phyloP scores from a whole-genome alignment of 2,888 invertebrate genomes.

The Fissipunctia ypsillon region DNA sequence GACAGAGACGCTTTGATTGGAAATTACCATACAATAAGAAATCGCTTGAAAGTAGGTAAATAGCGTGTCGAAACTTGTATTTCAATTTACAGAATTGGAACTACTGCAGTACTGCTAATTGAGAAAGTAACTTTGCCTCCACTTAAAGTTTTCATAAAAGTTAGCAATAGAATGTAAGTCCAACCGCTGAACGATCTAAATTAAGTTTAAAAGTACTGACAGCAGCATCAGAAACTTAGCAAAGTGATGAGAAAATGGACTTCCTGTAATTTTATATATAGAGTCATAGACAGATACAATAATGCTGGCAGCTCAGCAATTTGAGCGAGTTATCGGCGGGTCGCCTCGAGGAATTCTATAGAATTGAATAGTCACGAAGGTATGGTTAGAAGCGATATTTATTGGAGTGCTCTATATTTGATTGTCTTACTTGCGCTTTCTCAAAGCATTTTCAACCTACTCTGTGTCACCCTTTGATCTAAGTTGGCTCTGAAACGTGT shows the following conservation, averaged over 20 bases:
- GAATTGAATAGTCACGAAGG: constrained; percentile 76
- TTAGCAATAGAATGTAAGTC: constrained; percentile 63
- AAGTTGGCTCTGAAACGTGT: not conserved
- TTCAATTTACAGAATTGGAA: constrained; percentile 33
- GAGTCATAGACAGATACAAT: constrained; percentile 71
- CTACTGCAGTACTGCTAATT: constrained; percentile 53
- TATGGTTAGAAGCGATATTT: constrained; percentile 71
- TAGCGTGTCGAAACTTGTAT: constrained; percentile 21
- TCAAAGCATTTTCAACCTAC: constrained; percentile 18
- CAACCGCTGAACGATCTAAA: constrained; percentile 72
- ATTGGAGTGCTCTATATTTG: constrained; percentile 59
- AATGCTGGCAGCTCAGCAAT: constrained; percentile 76
- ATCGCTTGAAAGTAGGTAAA: constrained; percentile 8
- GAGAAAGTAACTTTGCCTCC: constrained; percentile 46
- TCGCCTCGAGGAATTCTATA: constrained; percentile 72
- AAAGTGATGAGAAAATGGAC: constrained; percentile 79
- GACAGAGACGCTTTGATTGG: not conserved
- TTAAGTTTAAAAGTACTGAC: constrained; percentile 73
- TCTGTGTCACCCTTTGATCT: constrained; percentile 25
- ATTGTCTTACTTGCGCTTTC: constrained; percentile 30
- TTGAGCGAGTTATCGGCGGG: constrained; percentile 77
- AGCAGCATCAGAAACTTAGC: constrained; percentile 63
- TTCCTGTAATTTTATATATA: constrained; percentile 78
- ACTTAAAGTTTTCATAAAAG: constrained; percentile 69
- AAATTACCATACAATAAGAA: constrained; percentile 12